Percentiles rank a stretch among this genome's conserved stretches.
phyloP scores from a whole-genome alignment of 2,113 vertebrate genomes.

The Cisticola juncidis region DNA sequence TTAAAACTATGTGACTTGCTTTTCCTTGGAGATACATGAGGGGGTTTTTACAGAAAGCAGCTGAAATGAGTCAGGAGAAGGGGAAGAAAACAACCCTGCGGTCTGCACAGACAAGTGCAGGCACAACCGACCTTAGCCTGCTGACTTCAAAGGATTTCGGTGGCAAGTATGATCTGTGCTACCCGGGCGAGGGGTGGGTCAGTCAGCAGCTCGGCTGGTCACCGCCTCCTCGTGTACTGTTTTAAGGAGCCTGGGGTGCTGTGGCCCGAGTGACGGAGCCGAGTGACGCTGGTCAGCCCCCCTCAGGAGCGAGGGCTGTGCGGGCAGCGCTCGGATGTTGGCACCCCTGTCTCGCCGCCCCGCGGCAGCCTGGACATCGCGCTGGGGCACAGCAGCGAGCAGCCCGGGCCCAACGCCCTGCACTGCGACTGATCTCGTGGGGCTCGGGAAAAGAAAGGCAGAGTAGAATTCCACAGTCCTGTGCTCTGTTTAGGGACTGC shows the following conservation, averaged over 20 bases:
- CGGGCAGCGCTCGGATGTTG: rapidly evolving
- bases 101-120: background rate
- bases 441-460: rapidly evolving
- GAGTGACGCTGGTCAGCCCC: rapidly evolving
- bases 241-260: background rate
- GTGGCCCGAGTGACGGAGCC: rapidly evolving
- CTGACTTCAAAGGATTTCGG: background rate
- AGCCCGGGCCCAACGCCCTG: background rate
- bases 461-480: rapidly evolving
- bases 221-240: rapidly evolving
- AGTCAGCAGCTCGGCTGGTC: rapidly evolving
- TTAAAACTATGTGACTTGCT: background rate
- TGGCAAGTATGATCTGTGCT: rapidly evolving
- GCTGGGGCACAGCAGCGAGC: background rate
- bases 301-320: rapidly evolving
- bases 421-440: rapidly evolving
- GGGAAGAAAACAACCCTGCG: background rate
- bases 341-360: rapidly evolving
- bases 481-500: background rate
- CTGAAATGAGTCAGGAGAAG: background rate
- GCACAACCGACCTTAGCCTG: background rate
- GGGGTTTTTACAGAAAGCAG: background rate
- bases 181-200: rapidly evolving
- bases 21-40: background rate
- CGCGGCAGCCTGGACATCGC: rapidly evolving